phyloP scores from a whole-genome alignment of 2,797 vertebrate species.

The Dicrostonyx torquatus region DNA sequence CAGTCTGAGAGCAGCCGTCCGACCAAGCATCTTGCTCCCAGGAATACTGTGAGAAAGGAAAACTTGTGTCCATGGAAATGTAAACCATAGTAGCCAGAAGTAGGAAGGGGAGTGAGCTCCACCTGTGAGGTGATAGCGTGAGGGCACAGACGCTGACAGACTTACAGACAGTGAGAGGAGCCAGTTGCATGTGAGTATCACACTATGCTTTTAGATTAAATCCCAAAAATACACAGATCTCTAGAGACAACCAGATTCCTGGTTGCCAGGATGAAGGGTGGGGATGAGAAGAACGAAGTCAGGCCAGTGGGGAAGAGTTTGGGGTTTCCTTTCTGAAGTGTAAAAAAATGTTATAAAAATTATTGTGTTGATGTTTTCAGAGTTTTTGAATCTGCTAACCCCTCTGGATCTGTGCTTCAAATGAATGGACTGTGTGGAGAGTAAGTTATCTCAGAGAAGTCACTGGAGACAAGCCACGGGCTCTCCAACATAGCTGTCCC shows the following conservation, averaged over 20 bases:
- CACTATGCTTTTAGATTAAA: background rate
- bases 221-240: background rate
- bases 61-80: background rate
- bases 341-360: background rate
- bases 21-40: background rate
- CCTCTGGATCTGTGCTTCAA: background rate
- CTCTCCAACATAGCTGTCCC: background rate
- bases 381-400: background rate
- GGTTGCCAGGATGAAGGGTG: too few relatives aligned
- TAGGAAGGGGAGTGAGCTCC: background rate
- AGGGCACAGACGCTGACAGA: background rate
- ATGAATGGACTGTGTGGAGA: background rate
- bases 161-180: background rate
- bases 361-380: fast-evolving
- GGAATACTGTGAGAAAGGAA: background rate
- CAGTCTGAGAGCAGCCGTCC: background rate
- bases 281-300: background rate
- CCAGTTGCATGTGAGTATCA: background rate
- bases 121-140: background rate
- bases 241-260: background rate
- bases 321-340: background rate
- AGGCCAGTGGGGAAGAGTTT: background rate
- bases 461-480: background rate
- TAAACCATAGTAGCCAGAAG: background rate
- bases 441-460: background rate